Conservation (phyloP, 1,140 invertebrate species). For the Apis laboriosa region DNA sequence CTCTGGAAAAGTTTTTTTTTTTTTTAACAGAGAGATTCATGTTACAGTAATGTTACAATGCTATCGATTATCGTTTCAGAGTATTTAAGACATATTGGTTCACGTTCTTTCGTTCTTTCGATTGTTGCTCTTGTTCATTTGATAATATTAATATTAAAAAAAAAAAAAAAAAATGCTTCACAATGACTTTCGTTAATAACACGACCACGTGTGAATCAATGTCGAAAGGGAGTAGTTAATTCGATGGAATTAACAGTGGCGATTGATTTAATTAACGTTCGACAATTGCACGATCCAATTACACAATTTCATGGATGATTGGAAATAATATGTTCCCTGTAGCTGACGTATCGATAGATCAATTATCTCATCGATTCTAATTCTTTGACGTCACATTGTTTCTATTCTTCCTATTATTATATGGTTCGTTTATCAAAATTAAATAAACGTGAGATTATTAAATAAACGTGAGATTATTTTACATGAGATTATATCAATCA, state of each 20-base stretch:
- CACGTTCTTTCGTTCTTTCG: not conserved
- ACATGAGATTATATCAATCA: not conserved
- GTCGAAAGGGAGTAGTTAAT: slow-evolving; percentile 9
- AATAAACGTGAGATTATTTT: not conserved
- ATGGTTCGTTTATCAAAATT: not conserved
- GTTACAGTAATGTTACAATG: not conserved
- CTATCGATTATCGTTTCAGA: slow-evolving; percentile 1
- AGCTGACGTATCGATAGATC: not conserved
- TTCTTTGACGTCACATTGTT: not conserved
- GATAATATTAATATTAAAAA: not conserved
- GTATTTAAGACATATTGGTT: no score
- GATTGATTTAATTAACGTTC: slow-evolving; percentile 35
- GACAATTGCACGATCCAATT: slow-evolving; percentile 30
- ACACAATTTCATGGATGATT: slow-evolving; percentile 17
- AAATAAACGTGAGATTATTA: not conserved
- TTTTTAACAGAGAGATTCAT: not conserved
- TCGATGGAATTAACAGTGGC: slow-evolving; percentile 26
- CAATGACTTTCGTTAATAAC: not conserved
- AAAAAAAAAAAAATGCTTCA: no score
- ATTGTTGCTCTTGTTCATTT: not conserved
- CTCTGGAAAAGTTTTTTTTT: not conserved
- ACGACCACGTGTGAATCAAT: not conserved
- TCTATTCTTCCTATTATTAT: no score
- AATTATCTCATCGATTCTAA: not conserved
- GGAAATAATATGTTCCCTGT: not conserved